Evolutionary conservation across 2,797 vertebrate genomes (phyloP), one percentile per base, ranked within the genome.

Genomic region (Cercopithecus hamlyni): DNA sequence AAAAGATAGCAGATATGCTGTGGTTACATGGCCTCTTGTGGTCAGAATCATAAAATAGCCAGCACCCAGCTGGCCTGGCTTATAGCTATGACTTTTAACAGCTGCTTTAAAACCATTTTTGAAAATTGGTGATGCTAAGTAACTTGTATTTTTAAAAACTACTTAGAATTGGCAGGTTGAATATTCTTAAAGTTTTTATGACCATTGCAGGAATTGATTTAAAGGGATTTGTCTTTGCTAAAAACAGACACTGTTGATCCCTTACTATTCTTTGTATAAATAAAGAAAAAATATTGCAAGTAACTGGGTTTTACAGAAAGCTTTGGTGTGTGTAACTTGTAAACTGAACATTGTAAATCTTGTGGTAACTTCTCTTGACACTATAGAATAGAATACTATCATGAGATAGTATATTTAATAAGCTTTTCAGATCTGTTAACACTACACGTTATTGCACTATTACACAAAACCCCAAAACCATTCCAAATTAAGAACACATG

Each of bases 61-160:
- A 20, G 80, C 73, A n/a, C 48, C 15, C 55, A 45, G 17, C 36
- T 36, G 30, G 30, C 50, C 61, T 5, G 48, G 30, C 70, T 33
- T 22, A 17, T 1, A 13, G 43, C 70, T 26, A 0, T 7, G 64
- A 45, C 61, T 72, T 72, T 55, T 58, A 80, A 10, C 4, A 26
- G 33, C 57, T 15, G 12, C 58, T 57, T 52, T 41, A 43, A 33
- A 57, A 79, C 30, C 50, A 7, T 6, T 55, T 88, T 87, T 76
- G 81, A 41, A 85, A 82, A 77, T 13, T 3, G 2, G 11, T 50
- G 24, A 72, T 88, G 36, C 33, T 26, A 26, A 75, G 11, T 83
- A 24, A 39, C 43, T 92, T 94, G 1, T 57, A 30, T 50, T 72
- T 95, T 73, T 72, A 72, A 72, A 94, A 87, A 45, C 43, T 82